Percentiles rank a stretch among this genome's conserved stretches.
phyloP scores from a whole-genome alignment of 35 echinoderm and acorn worm genomes.

The Chiridota heheva region DNA sequence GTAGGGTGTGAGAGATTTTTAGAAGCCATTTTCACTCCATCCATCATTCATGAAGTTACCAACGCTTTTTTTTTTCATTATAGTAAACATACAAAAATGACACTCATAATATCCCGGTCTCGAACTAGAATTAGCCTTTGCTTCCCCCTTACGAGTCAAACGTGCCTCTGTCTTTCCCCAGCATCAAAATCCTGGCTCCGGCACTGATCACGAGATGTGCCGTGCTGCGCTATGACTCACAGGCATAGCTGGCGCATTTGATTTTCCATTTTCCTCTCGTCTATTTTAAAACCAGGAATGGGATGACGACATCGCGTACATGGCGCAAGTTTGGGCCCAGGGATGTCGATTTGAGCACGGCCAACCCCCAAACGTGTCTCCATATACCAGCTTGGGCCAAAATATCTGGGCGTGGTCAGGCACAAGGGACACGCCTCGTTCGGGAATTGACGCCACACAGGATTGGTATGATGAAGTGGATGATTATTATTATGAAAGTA shows the following conservation, averaged over 20 bases:
- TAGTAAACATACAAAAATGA: too few species aligned
- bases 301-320: conserved; percentile 65
- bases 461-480: conserved; percentile 65
- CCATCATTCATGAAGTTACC: too few species aligned
- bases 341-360: conserved; percentile 49
- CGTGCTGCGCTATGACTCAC: too few species aligned
- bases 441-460: conserved; percentile 30
- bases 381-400: conserved; percentile 54
- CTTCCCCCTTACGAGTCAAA: neutral
- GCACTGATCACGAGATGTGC: neutral
- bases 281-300: conserved; percentile 38
- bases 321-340: conserved; percentile 60
- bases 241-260: neutral
- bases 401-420: conserved; percentile 57
- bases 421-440: conserved; percentile 17
- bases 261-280: neutral
- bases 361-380: conserved; percentile 57
- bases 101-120: too few species aligned
- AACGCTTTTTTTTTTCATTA: too few species aligned
- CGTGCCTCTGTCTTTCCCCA: neutral
- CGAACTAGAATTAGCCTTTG: neutral
- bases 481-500: conserved; percentile 35
- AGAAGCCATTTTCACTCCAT: too few species aligned
- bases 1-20: too few species aligned
- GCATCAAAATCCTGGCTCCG: neutral